Conservation (phyloP, 1,140 invertebrate genomes). For the Goniozus legneri region DNA sequence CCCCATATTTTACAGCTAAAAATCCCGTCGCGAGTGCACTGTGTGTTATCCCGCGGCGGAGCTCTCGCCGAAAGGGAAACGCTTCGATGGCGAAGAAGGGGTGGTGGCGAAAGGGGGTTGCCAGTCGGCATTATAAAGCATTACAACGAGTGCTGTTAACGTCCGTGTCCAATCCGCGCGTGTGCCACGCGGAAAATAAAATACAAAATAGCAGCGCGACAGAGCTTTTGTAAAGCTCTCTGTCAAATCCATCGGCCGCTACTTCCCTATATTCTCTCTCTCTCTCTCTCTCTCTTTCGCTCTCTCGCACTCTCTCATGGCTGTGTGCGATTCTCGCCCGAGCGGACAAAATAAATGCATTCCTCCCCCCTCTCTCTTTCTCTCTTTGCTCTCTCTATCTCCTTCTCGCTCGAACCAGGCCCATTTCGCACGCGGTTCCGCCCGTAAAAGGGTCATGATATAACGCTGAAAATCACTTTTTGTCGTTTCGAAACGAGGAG, state of each 20-base stretch:
- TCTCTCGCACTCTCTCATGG: neutral
- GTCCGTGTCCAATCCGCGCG: constrained; percentile 50
- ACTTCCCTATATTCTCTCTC: constrained; percentile 4
- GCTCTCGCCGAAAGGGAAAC: neutral
- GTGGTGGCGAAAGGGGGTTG: constrained; percentile 15
- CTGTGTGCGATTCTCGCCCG: neutral
- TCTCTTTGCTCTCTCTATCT: neutral
- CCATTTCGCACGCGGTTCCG: neutral
- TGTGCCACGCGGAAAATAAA: constrained; percentile 43
- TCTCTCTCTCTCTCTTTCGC: constrained; percentile 12
- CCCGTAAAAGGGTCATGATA: constrained; percentile 14
- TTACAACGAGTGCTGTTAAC: constrained; percentile 53
- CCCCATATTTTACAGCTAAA: constrained; percentile 29
- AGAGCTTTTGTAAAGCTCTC: constrained; percentile 46
- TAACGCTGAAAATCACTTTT: constrained; percentile 13
- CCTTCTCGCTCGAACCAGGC: too few species aligned
- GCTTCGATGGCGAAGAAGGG: constrained; percentile 4
- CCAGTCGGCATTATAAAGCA: constrained; percentile 50
- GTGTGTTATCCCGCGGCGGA: constrained; percentile 18
- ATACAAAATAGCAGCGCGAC: constrained; percentile 45
- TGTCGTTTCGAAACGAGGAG: neutral
- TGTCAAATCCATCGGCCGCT: constrained; percentile 48
- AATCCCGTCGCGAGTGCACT: constrained; percentile 14
- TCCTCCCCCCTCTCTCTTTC: neutral
- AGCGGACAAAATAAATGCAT: neutral